These are phyloP conservation scores for Danaus melanippus DNA, from an alignment of 1,140 invertebrate species.

Conservation along the genomic window DNA sequence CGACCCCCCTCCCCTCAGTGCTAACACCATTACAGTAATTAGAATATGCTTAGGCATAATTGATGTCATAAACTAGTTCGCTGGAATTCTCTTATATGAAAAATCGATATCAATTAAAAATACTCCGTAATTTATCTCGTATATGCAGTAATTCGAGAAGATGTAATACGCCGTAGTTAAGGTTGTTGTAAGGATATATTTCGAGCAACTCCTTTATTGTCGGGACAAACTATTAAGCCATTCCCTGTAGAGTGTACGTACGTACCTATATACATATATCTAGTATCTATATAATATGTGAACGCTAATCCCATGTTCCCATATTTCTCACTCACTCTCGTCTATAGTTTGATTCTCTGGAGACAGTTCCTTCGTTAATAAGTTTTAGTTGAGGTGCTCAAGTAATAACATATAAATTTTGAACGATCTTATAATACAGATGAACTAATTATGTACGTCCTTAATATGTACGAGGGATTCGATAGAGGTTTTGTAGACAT, in stretches of 20 bases:
- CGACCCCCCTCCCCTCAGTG: conserved; percentile 14
- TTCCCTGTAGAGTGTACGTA: too few relatives aligned
- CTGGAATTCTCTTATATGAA: conserved; percentile 11
- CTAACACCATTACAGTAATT: conserved; percentile 57
- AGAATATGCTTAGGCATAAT: conserved; percentile 39
- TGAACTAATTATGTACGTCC: too few relatives aligned
- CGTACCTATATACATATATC: background rate
- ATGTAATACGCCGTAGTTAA: too few relatives aligned
- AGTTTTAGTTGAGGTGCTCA: conserved; percentile 18
- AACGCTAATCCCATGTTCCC: conserved; percentile 14
- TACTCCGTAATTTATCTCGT: too few relatives aligned
- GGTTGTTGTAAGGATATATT: too few relatives aligned
- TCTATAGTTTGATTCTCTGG: conserved; percentile 15
- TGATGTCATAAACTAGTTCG: conserved; percentile 43
- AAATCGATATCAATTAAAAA: conserved; percentile 12
- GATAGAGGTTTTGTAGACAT: too few relatives aligned
- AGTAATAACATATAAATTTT: conserved; percentile 20
- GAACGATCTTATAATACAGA: conserved; percentile 11
- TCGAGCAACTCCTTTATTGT: too few relatives aligned
- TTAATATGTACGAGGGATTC: too few relatives aligned
- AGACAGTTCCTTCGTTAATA: conserved; percentile 20
- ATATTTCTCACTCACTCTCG: conserved; percentile 13
- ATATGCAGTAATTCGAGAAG: too few relatives aligned
- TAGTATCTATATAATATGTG: conserved; percentile 8
- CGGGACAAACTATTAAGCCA: too few relatives aligned